phyloP scores from a whole-genome alignment of 1,140 invertebrate species.

The Stenopsyche tienmushanensis region DNA sequence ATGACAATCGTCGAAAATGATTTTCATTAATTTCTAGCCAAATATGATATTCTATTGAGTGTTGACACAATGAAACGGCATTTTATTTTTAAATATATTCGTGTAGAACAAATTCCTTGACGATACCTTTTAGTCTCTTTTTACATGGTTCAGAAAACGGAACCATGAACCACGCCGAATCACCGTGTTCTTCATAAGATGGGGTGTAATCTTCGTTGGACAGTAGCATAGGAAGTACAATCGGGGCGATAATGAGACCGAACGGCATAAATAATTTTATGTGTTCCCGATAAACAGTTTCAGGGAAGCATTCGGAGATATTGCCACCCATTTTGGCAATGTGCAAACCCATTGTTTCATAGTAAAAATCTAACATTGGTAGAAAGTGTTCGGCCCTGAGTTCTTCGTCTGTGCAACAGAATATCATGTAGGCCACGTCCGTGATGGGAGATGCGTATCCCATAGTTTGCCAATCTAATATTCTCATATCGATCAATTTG shows the following conservation, averaged over 20 bases:
- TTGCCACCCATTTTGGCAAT: conserved; percentile 22
- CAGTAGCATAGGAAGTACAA: conserved; percentile 14
- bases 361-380: conserved; percentile 30
- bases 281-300: conserved; percentile 15
- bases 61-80: no score
- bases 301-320: conserved; percentile 23
- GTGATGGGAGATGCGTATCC: conserved; percentile 23
- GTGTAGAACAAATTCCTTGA: conserved; percentile 4
- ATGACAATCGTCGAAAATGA: no score
- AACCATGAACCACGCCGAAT: neutral
- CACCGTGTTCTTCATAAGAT: no score
- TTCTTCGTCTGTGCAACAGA: conserved; percentile 23
- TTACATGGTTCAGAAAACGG: neutral
- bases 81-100: no score
- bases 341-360: conserved; percentile 15
- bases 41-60: no score
- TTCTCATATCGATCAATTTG: conserved; percentile 23
- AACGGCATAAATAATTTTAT: conserved; percentile 18
- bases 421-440: conserved; percentile 29
- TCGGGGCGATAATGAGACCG: conserved; percentile 20
- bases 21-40: no score
- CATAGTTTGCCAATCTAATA: conserved; percentile 34
- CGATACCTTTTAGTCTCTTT: neutral
- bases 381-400: conserved; percentile 16
- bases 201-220: conserved; percentile 6